Percentiles rank a stretch among this genome's conserved stretches.
Evolutionary conservation across 2,113 vertebrate genomes (phyloP).

Genomic region (Butorides virescens): DNA sequence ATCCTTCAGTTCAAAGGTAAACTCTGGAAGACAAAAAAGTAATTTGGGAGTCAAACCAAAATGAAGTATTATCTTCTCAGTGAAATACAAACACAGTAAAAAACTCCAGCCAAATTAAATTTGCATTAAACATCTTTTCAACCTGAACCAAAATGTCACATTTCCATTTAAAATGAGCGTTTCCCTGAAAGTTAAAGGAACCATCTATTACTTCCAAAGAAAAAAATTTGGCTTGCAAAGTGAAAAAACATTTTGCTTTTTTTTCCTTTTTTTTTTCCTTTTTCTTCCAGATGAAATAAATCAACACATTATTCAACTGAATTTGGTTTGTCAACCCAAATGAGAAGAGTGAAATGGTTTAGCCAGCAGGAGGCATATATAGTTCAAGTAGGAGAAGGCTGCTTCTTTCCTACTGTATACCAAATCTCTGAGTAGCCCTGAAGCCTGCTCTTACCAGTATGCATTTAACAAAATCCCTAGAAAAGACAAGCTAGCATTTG

Average conservation of each 20-base stretch:
- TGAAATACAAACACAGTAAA: not conserved
- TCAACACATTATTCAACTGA: not conserved
- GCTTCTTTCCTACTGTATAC: not conserved
- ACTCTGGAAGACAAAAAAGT: not conserved
- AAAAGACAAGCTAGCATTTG: not conserved
- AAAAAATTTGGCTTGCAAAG: not conserved
- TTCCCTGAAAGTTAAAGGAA: not conserved
- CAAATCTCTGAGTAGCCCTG: not conserved
- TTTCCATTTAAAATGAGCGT: not conserved
- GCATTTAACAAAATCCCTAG: not conserved
- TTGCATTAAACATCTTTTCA: not conserved
- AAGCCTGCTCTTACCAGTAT: not conserved
- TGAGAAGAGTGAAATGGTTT: not conserved
- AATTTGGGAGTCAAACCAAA: not conserved
- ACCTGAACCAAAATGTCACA: not conserved
- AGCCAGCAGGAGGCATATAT: not conserved
- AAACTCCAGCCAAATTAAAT: not conserved
- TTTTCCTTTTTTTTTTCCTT: accelerated
- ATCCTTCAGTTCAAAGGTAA: not conserved
- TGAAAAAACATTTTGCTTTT: not conserved
- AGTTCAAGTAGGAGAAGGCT: not conserved
- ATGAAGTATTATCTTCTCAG: not conserved
- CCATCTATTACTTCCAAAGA: not conserved
- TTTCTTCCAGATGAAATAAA: not conserved
- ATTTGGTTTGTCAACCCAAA: not conserved